Conservation (phyloP, 2,888 invertebrate genomes). For the Nemurella pictetii region DNA sequence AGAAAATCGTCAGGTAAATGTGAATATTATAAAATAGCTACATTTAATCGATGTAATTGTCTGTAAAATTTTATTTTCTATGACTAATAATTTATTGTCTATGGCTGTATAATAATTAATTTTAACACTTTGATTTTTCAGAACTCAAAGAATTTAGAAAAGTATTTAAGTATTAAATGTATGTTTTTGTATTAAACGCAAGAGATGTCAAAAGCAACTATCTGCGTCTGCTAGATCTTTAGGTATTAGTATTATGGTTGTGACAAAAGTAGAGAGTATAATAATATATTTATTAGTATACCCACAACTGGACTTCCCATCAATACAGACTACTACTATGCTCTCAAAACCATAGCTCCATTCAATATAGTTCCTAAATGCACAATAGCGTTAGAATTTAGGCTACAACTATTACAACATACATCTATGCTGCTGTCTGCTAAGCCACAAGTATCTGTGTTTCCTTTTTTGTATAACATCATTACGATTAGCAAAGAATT, state of each 20-base stretch:
- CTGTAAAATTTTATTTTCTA: constrained; percentile 21
- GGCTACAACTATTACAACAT: not conserved
- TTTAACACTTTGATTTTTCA: not conserved
- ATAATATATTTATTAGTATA: constrained; percentile 18
- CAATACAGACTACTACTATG: not conserved
- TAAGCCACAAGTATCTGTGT: too few species aligned
- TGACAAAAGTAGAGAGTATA: constrained; percentile 27
- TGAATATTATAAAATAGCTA: not conserved
- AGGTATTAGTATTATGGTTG: constrained; percentile 35
- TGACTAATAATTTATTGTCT: constrained; percentile 25
- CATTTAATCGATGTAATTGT: not conserved
- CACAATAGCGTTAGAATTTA: constrained; percentile 13
- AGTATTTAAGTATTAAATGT: constrained; percentile 4
- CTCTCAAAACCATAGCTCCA: constrained; percentile 14
- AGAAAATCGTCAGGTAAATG: not conserved
- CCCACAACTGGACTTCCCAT: not conserved
- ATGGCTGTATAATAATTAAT: constrained; percentile 23
- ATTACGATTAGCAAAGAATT: too few species aligned
- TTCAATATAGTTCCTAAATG: constrained; percentile 24
- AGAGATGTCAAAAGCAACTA: not conserved
- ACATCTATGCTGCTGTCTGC: too few species aligned
- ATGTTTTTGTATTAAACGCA: constrained; percentile 24
- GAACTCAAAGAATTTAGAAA: not conserved
- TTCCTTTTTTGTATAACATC: too few species aligned
- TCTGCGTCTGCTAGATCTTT: not conserved